These are phyloP conservation scores for Pararge aegeria DNA, from an alignment of 1,140 invertebrate genomes.

Conservation along the genomic window DNA sequence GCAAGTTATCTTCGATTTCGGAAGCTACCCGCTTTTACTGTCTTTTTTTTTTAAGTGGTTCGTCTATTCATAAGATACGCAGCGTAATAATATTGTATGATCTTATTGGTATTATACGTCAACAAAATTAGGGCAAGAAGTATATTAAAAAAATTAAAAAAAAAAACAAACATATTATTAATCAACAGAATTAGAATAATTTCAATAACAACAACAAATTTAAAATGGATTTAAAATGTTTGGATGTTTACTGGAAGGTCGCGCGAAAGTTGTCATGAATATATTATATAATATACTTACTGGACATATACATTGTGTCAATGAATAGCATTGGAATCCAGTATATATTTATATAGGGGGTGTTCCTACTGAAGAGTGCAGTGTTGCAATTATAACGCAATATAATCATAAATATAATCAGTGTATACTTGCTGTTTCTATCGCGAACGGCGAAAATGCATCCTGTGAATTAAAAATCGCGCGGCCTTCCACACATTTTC, in stretches of 20 bases:
- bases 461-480: slow-evolving; percentile 4
- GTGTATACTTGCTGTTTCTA: too few relatives aligned
- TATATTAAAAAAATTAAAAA: slow-evolving; percentile 30
- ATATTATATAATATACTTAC: too few relatives aligned
- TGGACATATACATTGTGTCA: too few relatives aligned
- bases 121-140: slow-evolving; percentile 27
- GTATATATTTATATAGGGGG: too few relatives aligned
- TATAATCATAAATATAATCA: too few relatives aligned
- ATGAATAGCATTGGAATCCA: too few relatives aligned
- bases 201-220: slow-evolving; percentile 43
- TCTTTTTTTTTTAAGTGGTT: slow-evolving; percentile 33
- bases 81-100: slow-evolving; percentile 35
- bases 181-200: slow-evolving; percentile 41
- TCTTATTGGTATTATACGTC: slow-evolving; percentile 13
- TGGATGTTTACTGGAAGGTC: slow-evolving; percentile 1
- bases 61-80: slow-evolving; percentile 52
- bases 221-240: slow-evolving; percentile 22
- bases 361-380: too few relatives aligned
- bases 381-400: too few relatives aligned
- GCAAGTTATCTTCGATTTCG: slow-evolving; percentile 42
- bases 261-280: slow-evolving; percentile 11
- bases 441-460: too few relatives aligned
- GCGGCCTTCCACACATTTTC: slow-evolving; percentile 9
- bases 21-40: slow-evolving; percentile 50
- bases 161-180: slow-evolving; percentile 39